These are phyloP conservation scores for Gari tellinella DNA, from an alignment of 2,888 invertebrate genomes.

Conservation along the genomic window DNA sequence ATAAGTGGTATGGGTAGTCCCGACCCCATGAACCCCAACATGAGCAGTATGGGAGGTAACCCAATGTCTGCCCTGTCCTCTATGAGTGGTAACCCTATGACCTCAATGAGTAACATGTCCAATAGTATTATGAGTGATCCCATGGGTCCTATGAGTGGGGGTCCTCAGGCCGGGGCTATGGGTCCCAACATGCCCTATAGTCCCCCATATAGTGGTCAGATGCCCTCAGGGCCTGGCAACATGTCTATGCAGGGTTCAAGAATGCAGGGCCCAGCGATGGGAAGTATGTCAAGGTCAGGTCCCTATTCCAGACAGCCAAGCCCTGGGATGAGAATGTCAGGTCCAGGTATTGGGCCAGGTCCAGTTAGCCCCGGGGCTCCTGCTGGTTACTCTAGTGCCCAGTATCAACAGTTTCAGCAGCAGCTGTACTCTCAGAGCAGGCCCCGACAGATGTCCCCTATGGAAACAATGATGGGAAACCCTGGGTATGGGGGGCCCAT, in stretches of 20 bases:
- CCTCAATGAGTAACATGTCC: slow-evolving; percentile 71
- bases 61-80: slow-evolving; percentile 57
- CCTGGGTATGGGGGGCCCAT: slow-evolving; percentile 44
- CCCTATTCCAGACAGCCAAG: slow-evolving; percentile 62
- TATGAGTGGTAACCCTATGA: slow-evolving; percentile 63
- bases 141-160: slow-evolving; percentile 58
- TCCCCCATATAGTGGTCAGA: slow-evolving; percentile 66
- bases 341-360: slow-evolving; percentile 55
- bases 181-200: slow-evolving; percentile 65
- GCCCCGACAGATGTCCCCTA: slow-evolving; percentile 75
- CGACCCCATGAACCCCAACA: slow-evolving; percentile 54
- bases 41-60: slow-evolving; percentile 50
- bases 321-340: slow-evolving; percentile 69
- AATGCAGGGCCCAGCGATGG: slow-evolving; percentile 63
- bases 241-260: slow-evolving; percentile 72
- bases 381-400: slow-evolving; percentile 67
- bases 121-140: slow-evolving; percentile 68
- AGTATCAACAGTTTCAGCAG: slow-evolving; percentile 82
- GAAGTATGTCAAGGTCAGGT: slow-evolving; percentile 61
- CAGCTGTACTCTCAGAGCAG: slow-evolving; percentile 80
- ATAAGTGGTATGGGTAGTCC: slow-evolving; percentile 62
- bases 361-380: slow-evolving; percentile 53
- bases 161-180: slow-evolving; percentile 47
- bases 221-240: slow-evolving; percentile 57
- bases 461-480: slow-evolving; percentile 73